Evolutionary conservation across 2,113 vertebrate genomes (phyloP).

Genomic region (Redunca redunca): DNA sequence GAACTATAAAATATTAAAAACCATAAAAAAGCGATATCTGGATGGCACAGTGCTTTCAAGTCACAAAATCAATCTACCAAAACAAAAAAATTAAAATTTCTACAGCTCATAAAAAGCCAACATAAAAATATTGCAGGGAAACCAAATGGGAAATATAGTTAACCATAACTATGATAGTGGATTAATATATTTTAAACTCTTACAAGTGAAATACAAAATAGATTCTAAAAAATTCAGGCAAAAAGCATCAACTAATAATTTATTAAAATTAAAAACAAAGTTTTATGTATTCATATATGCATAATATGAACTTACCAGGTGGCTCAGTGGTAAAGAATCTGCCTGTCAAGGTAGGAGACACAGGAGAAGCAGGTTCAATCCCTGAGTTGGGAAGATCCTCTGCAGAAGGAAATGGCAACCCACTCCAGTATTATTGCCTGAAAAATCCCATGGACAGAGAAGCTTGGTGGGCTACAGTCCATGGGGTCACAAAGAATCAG

Average conservation of each 20-base stretch:
- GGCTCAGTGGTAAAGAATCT: neutral
- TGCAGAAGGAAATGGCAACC: neutral
- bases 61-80: neutral
- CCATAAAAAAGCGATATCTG: neutral
- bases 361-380: rapidly evolving
- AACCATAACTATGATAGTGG: neutral
- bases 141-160: neutral
- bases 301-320: neutral
- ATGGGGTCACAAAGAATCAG: neutral
- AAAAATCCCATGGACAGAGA: neutral
- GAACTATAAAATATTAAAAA: conserved; percentile 18
- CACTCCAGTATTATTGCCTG: neutral
- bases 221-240: neutral
- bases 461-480: neutral
- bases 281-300: neutral
- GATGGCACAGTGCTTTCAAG: neutral
- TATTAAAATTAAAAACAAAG: neutral
- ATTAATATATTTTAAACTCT: neutral
- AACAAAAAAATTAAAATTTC: neutral
- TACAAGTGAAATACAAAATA: neutral
- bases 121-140: neutral
- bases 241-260: neutral
- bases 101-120: neutral
- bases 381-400: neutral
- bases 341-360: neutral